Percentiles rank a stretch among this genome's conserved stretches.
Conservation (phyloP, 2,888 invertebrate species). For the Amphipyra berbera region DNA sequence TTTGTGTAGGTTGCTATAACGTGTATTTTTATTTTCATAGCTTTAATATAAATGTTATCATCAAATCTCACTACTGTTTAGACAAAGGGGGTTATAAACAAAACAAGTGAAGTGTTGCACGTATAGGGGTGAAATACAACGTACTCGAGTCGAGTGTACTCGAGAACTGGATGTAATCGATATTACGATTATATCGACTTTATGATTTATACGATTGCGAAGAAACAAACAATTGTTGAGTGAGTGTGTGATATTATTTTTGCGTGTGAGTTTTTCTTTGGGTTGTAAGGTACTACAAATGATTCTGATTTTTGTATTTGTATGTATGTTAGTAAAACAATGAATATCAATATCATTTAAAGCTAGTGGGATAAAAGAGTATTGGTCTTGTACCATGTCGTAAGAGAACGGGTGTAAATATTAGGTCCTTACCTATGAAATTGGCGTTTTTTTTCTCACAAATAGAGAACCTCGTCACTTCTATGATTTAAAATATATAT, state of each 20-base stretch:
- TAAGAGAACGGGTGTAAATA: too few relatives aligned
- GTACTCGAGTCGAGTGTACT: slow-evolving; percentile 66
- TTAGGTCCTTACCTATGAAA: too few relatives aligned
- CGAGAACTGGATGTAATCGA: slow-evolving; percentile 75
- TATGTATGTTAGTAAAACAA: not conserved
- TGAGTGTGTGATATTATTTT: slow-evolving; percentile 39
- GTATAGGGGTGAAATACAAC: slow-evolving; percentile 34
- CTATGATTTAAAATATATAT: too few relatives aligned
- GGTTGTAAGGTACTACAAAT: slow-evolving; percentile 13
- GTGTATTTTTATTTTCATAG: slow-evolving; percentile 11
- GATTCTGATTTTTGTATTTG: slow-evolving; percentile 24
- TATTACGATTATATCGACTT: slow-evolving; percentile 70
- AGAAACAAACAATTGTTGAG: slow-evolving; percentile 44
- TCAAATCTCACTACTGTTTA: slow-evolving; percentile 38
- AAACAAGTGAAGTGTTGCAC: slow-evolving; percentile 33
- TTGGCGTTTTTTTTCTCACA: too few relatives aligned
- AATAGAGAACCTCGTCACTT: too few relatives aligned
- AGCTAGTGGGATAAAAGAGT: slow-evolving; percentile 5
- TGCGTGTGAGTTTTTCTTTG: slow-evolving; percentile 46
- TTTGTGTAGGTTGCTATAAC: not conserved
- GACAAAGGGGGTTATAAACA: slow-evolving; percentile 52
- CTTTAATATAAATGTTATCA: slow-evolving; percentile 45
- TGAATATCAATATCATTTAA: slow-evolving; percentile 20
- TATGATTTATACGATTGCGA: slow-evolving; percentile 16
- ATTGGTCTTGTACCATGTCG: too few relatives aligned